Evolutionary conservation across 2,113 vertebrate genomes (phyloP), one percentile per base, ranked within the genome.

Genomic region (Antechinus flavipes): DNA sequence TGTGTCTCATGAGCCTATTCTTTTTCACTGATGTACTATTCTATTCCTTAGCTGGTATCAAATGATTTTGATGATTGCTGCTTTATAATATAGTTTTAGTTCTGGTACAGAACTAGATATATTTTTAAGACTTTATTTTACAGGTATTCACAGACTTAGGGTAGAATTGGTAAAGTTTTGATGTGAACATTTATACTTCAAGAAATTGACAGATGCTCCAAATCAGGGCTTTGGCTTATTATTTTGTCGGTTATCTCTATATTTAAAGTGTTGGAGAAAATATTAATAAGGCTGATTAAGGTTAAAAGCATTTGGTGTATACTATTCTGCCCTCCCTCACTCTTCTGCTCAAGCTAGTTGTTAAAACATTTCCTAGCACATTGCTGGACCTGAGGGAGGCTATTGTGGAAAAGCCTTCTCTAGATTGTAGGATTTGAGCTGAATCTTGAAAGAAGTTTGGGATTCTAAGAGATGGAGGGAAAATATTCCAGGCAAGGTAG

Each of bases 41-140:
- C 50, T 10, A 52, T 52, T 52, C 11, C 8, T 52, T 52, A 52
- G 50, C 10, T 52, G 50, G 50, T 52, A 52, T 52, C 50, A 52
- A 52, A 52, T 52, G 50, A 11, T 52, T 52, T 52, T 52, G 50
- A 52, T 52, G 50, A 52, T 11, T 52, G 50, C 9, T 52, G 50
- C 50, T 52, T 52, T 52, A 52, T 52, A 52, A 52, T 52, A 52
- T 52, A 52, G 9, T 52, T 52, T 11, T 52, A 52, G 9, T 9
- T 52, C 9, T 52, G 50, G 50, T 52, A 52, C 50, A 52, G 50
- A 52, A 35, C 61, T 6, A 35, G 58, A 58, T 95, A 30, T 53
- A 68, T 91, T 46, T 95, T 95, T 54, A 55, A 54, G 68, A 16
- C 55, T 94, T 91, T 52, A 52, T 52, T 94, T 93, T 92, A 46